Evolutionary conservation across 2,888 invertebrate species (phyloP).

Genomic region (Crematogaster levior): DNA sequence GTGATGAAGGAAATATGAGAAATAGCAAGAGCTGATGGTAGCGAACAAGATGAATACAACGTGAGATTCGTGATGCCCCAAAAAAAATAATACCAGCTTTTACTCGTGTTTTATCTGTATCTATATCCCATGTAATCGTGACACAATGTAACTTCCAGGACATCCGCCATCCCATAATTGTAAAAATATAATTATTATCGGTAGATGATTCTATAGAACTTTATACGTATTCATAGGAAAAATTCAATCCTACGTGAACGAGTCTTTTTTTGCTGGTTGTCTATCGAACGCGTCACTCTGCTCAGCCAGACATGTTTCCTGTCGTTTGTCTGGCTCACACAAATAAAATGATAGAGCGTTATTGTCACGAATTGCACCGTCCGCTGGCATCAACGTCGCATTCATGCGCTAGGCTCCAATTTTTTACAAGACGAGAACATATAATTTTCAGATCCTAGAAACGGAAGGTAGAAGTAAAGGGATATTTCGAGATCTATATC

Average conservation of each 20-base stretch:
- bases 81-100: no score
- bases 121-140: constrained; percentile 37
- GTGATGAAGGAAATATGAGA: background rate
- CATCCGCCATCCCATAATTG: background rate
- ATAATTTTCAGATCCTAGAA: constrained; percentile 2
- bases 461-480: background rate
- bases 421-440: background rate
- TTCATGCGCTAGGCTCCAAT: background rate
- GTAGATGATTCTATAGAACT: background rate
- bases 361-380: constrained; percentile 41
- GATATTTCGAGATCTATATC: constrained; percentile 13
- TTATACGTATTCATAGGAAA: background rate
- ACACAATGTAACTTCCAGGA: constrained; percentile 63
- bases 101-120: constrained; percentile 9
- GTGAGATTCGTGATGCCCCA: no score
- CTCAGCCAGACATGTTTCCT: constrained; percentile 85
- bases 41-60: constrained; percentile 13
- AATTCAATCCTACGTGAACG: background rate
- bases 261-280: constrained; percentile 26
- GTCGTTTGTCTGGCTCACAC: constrained; percentile 82
- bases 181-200: constrained; percentile 24
- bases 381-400: constrained; percentile 23
- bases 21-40: background rate
- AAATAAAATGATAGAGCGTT: constrained; percentile 71
- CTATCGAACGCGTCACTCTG: constrained; percentile 67